These are phyloP conservation scores for Procavia capensis DNA, from an alignment of 2,113 vertebrate species.

Conservation along the genomic window DNA sequence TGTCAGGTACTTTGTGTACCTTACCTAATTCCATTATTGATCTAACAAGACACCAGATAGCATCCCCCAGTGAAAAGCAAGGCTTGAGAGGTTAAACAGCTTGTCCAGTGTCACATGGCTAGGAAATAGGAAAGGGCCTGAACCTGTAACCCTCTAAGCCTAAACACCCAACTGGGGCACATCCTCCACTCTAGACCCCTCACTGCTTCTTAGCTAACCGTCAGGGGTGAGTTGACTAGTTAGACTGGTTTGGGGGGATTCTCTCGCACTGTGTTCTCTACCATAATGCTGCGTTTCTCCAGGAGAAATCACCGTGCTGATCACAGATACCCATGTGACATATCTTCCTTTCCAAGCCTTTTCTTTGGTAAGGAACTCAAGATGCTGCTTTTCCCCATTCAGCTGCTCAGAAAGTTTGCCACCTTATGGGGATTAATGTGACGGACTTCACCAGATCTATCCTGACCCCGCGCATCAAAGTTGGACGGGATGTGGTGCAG, in stretches of 20 bases:
- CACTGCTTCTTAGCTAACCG: neutral
- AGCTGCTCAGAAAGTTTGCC: conserved; percentile 98
- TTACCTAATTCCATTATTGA: neutral
- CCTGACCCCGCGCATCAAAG: conserved; percentile 96
- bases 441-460: conserved; percentile 96
- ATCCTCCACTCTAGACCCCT: too few species aligned
- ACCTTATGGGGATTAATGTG: conserved; percentile 96
- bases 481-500: conserved; percentile 96
- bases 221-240: neutral
- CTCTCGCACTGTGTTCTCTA: neutral
- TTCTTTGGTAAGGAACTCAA: conserved; percentile 5
- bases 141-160: neutral
- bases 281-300: neutral
- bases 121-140: neutral
- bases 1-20: neutral
- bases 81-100: neutral
- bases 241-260: neutral
- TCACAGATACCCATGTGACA: neutral
- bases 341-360: conserved; percentile 6
- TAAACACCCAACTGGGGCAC: neutral
- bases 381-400: conserved; percentile 27
- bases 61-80: neutral
- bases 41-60: too few species aligned
- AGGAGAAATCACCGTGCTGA: neutral
- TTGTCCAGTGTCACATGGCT: neutral